Evolutionary conservation across 2,797 vertebrate genomes (phyloP), one percentile per base, ranked within the genome.

Genomic region (Rhynchotus rufescens): DNA sequence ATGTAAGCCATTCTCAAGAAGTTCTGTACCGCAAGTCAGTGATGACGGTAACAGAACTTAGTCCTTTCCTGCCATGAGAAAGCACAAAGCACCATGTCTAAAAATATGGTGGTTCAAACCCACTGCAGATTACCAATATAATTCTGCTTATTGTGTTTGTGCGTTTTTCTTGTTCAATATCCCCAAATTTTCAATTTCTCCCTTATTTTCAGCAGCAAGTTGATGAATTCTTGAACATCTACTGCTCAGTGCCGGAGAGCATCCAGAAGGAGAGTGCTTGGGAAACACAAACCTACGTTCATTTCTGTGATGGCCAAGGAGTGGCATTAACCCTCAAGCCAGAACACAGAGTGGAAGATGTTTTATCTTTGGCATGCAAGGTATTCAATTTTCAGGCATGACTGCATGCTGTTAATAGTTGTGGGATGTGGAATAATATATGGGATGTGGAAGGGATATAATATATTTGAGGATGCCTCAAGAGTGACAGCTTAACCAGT

Each of bases 301-400:
- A 97, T 96, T 99, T 98, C 96, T 98, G 97, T 78, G 98, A 98
- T 4, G 95, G 97, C 49, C 98, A 98, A 86, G 98, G 97, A 25
- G 97, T 99, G 68, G 98, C 98, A 3, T 95, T 99, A 89, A 96
- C 96, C 3, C 92, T 99, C 90, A 98, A 98, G 88, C 97, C 97
- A 34, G 98, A 99, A 52, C 98, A 98, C 96, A 98, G 94, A 38
- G 98, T 98, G 16, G 97, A 98, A 57, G 98, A 99, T 86, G 96
- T 99, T 91, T 96, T 99, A 93, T 96, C 97, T 71, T 92, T 98
- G 90, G 98, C 98, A 2, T 99, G 98, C 98, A 98, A 99, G 99
- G 99, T 99, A 97, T 74, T 74, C 6, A 23, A 2, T 86, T 93
- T 59, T 66, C 8, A 7, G 23, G 44, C 30, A 22, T 9, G 4